Evolutionary conservation across 2,113 vertebrate species (phyloP), one percentile per base, ranked within the genome.

Genomic region (Pavo muticus): DNA sequence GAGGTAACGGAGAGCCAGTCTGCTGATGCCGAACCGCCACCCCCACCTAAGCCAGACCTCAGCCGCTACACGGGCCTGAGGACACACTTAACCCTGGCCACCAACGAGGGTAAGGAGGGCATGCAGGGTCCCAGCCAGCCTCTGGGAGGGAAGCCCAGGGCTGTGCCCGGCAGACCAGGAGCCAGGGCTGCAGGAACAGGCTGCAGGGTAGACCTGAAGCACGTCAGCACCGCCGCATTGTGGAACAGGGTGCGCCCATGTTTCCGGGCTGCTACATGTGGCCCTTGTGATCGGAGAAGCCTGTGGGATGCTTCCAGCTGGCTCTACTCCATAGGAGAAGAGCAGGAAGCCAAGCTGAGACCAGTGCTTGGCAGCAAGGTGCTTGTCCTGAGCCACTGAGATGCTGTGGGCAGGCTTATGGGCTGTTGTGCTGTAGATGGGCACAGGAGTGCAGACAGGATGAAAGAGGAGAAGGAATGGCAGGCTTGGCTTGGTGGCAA

Each of bases 1-100:
- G 99, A 99, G 94, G 98, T 98, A 95, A 99, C 98, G 13, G 99
- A 99, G 97, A 99, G 99, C 97, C 99, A 99, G 96, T 99, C 99
- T 14, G 99, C 98, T 5, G 99, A 99, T 5, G 98, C 98, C 9
- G 99, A 99, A 60, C 98, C 99, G 7, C 99, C 99, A 32, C 99
- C 99, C 59, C 99, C 99, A 83, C 99, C 99, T 45, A 99, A 99
- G 97, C 99, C 99, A 0, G 99, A 99, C 95, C 97, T 99, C 92
- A 98, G 98, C 96, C 98, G 98, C 87, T 99, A 99, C 96, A 97
- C 98, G 4, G 99, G 99, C 80, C 98, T 99, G 77, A 98, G 98
- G 68, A 98, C 98, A 83, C 97, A 98, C 93, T 96, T 98, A 89
- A 94, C 97, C 87, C 92, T 98, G 89, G 98, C 98, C 89, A 97